Percentiles rank a stretch among this genome's conserved stretches.
These are phyloP conservation scores for Squalus acanthias DNA, from an alignment of 2,797 vertebrate genomes.

Conservation along the genomic window DNA sequence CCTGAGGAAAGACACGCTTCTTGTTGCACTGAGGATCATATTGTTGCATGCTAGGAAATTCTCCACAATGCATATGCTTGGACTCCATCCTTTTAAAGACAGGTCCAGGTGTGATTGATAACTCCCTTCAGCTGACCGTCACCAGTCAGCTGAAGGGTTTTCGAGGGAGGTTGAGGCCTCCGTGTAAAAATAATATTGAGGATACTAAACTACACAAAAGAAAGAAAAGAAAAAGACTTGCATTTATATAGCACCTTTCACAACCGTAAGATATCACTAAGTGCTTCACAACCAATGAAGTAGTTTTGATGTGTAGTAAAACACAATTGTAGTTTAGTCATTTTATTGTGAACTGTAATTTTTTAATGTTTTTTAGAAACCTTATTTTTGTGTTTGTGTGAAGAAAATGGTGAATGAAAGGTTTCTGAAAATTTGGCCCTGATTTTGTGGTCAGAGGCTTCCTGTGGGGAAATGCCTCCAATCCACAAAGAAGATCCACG, in stretches of 20 bases:
- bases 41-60: background rate
- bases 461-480: too few species aligned
- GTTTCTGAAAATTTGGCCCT: background rate
- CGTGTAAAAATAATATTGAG: background rate
- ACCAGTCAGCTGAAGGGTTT: background rate
- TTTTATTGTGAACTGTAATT: too few species aligned
- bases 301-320: too few species aligned
- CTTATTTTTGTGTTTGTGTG: too few species aligned
- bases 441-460: too few species aligned
- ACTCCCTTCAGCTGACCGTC: background rate
- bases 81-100: background rate
- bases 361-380: too few species aligned
- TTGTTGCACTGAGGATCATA: background rate
- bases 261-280: background rate
- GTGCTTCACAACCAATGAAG: background rate
- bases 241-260: background rate
- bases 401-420: background rate
- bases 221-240: background rate
- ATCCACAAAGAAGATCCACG: too few species aligned
- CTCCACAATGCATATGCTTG: background rate
- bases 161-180: background rate
- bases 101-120: background rate
- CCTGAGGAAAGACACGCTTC: too few species aligned
- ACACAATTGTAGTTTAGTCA: too few species aligned
- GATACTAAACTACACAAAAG: background rate